Evolutionary conservation across 2,113 vertebrate species (phyloP).

Genomic region (Chrysemys picta): DNA sequence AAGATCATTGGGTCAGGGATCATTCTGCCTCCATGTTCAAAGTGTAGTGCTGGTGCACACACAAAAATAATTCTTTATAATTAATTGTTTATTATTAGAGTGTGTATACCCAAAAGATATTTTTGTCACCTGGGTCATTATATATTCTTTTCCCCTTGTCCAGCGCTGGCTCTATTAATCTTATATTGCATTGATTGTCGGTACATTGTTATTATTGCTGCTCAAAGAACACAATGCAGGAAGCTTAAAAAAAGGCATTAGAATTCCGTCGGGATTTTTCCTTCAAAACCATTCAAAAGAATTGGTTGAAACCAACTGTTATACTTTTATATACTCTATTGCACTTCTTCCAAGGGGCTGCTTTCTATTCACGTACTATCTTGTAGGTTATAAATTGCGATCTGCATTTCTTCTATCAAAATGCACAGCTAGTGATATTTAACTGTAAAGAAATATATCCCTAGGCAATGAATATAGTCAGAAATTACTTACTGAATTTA

Average conservation of each 20-base stretch:
- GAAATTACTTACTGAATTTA: slow-evolving; percentile 70
- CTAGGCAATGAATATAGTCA: slow-evolving; percentile 55
- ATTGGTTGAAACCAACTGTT: not conserved
- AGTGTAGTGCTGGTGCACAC: not conserved
- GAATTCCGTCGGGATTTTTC: not conserved
- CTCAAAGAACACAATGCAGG: not conserved
- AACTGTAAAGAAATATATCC: slow-evolving; percentile 72
- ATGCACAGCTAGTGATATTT: slow-evolving; percentile 72
- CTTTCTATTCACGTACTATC: slow-evolving; percentile 7
- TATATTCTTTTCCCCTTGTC: not conserved
- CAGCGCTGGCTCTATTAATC: not conserved
- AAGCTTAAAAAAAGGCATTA: not conserved
- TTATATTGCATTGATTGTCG: not conserved
- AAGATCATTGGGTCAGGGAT: accelerated
- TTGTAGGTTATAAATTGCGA: slow-evolving; percentile 61
- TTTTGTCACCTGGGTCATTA: slow-evolving; percentile 1
- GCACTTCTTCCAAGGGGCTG: slow-evolving; percentile 9
- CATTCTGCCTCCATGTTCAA: not conserved
- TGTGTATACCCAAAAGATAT: not conserved
- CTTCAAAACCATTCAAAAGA: slow-evolving; percentile 25
- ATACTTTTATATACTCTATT: slow-evolving; percentile 13
- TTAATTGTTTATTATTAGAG: not conserved
- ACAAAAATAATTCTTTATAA: not conserved
- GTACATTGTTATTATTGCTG: slow-evolving; percentile 10
- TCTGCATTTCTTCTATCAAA: slow-evolving; percentile 62